Conservation (phyloP, 2,797 vertebrate genomes). For the Tragelaphus eurycerus region DNA sequence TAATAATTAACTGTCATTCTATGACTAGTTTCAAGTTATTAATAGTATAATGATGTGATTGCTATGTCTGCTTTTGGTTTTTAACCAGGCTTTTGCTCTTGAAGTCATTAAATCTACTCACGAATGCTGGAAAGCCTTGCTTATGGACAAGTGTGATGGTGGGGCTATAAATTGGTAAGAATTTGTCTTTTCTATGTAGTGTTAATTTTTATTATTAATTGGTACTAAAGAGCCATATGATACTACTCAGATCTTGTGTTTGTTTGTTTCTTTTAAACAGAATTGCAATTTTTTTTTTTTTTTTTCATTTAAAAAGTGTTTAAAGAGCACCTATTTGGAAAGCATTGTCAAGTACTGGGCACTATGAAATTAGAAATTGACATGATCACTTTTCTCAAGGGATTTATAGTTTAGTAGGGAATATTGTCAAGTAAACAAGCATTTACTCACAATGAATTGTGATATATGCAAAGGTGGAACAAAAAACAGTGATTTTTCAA, state of each 20-base stretch:
- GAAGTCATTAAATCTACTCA: conserved; percentile 92
- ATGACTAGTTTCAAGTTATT: neutral
- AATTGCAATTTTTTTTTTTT: neutral
- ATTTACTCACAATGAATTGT: neutral
- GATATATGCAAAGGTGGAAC: neutral
- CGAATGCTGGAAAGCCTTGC: conserved; percentile 92
- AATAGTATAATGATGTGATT: conserved; percentile 5
- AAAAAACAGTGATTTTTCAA: neutral
- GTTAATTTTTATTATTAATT: neutral
- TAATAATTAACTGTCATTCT: neutral
- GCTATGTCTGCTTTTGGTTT: conserved; percentile 57
- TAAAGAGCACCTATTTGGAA: neutral
- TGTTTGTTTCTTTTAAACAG: neutral
- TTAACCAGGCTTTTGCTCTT: conserved; percentile 91
- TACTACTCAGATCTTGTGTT: neutral
- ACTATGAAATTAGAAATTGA: neutral
- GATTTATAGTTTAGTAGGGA: neutral
- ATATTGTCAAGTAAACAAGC: neutral
- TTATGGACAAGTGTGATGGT: conserved; percentile 87
- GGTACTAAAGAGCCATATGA: neutral
- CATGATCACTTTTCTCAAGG: neutral
- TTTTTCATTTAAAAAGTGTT: neutral
- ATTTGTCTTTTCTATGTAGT: neutral
- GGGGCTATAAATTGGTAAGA: conserved; percentile 91
- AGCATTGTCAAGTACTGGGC: neutral